A percentile compares a stretch with the other conserved stretches of the same genome.
Evolutionary conservation across 1,140 invertebrate genomes (phyloP).

Genomic region (Mya arenaria): DNA sequence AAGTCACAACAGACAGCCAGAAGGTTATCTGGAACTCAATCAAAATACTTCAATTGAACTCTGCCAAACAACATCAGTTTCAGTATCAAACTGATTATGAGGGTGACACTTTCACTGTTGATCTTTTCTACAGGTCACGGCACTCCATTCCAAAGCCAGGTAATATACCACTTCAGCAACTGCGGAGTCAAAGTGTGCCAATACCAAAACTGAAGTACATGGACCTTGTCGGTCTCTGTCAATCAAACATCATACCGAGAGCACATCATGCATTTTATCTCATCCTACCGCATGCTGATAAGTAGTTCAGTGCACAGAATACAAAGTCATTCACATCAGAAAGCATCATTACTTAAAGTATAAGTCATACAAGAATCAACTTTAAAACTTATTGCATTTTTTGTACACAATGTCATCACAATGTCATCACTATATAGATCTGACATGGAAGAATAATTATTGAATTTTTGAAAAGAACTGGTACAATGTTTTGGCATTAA

Average conservation of each 20-base stretch:
- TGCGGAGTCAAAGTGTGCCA: not conserved
- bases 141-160: not conserved
- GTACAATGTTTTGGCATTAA: too few relatives aligned
- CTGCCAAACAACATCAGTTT: not conserved
- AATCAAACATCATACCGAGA: not conserved
- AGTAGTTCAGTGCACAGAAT: too few relatives aligned
- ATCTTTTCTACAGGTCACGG: not conserved
- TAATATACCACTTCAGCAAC: not conserved
- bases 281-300: conserved; percentile 25
- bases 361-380: too few relatives aligned
- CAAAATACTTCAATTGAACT: not conserved
- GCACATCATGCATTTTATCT: conserved; percentile 15
- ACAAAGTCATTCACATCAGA: too few relatives aligned
- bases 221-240: not conserved
- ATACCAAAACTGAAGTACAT: conserved; percentile 1
- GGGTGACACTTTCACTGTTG: not conserved
- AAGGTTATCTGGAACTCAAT: conserved; percentile 2
- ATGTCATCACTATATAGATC: too few relatives aligned
- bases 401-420: too few relatives aligned
- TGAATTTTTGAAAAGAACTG: too few relatives aligned
- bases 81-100: conserved; percentile 34
- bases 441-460: too few relatives aligned
- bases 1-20: not conserved
- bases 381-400: too few relatives aligned
- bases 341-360: too few relatives aligned